A percentile compares a stretch with the other conserved stretches of the same genome.
Conservation (phyloP, 2,113 vertebrate species). For the Tetraodon nigroviridis region DNA sequence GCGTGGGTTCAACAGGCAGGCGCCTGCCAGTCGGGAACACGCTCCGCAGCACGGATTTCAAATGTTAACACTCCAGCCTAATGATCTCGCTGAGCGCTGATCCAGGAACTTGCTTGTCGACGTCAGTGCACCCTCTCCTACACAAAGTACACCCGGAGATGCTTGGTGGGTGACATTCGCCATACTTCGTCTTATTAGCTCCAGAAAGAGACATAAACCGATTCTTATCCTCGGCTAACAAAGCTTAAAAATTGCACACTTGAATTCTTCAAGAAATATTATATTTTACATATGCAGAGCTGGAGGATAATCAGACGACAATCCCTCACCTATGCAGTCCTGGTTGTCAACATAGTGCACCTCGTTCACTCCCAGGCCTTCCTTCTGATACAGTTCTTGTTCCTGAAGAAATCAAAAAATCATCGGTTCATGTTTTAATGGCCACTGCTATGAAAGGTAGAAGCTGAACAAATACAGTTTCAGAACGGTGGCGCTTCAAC, state of each 20-base stretch:
- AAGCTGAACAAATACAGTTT: too few relatives aligned
- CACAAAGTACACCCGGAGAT: neutral
- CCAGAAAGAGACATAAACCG: neutral
- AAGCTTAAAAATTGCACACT: too few relatives aligned
- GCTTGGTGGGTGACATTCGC: neutral
- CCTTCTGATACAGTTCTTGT: conserved; percentile 96
- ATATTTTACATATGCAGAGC: neutral
- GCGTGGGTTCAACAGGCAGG: conserved; percentile 18
- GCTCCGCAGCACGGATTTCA: conserved; percentile 23
- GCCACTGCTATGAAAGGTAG: too few relatives aligned
- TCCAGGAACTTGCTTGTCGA: neutral
- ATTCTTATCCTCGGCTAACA: too few relatives aligned
- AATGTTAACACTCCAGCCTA: conserved; percentile 27
- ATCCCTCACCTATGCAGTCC: conserved; percentile 90
- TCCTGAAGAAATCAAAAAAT: conserved; percentile 76
- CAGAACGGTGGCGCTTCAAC: conserved; percentile 30
- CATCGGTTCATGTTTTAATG: too few relatives aligned
- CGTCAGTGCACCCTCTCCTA: conserved; percentile 1
- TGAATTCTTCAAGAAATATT: too few relatives aligned
- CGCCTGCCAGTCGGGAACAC: conserved; percentile 13
- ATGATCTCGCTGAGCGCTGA: conserved; percentile 16
- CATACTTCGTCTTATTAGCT: neutral
- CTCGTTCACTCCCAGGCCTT: conserved; percentile 95
- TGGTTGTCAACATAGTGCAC: conserved; percentile 99
- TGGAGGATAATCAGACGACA: neutral